Evolutionary conservation across 37 sponge, comb jelly and placozoan genomes (phyloP).

Genomic region (Beroe forskalii): DNA sequence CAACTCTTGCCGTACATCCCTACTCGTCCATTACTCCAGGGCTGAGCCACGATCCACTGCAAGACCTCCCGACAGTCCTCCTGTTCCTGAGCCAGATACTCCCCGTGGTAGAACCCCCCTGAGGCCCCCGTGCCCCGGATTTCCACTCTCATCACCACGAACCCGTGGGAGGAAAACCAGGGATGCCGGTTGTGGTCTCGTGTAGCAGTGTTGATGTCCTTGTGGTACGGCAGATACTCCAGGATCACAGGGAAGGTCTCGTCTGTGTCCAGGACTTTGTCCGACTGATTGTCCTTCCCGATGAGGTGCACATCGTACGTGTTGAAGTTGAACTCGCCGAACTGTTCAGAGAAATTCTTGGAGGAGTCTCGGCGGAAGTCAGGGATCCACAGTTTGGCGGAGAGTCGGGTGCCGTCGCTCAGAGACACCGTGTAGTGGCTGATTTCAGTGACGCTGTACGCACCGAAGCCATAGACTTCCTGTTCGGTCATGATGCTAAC

Average conservation of each 20-base stretch:
- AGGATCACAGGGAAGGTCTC: slow-evolving; percentile 57
- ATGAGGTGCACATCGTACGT: not conserved
- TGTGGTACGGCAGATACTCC: slow-evolving; percentile 59
- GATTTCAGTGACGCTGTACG: slow-evolving; percentile 33
- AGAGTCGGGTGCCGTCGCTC: not conserved
- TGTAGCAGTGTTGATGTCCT: slow-evolving; percentile 18
- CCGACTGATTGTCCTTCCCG: not conserved
- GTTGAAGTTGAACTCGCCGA: not conserved
- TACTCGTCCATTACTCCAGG: slow-evolving; percentile 43
- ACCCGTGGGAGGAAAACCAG: slow-evolving; percentile 63
- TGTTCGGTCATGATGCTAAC: not conserved
- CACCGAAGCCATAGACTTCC: slow-evolving; percentile 22
- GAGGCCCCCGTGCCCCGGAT: slow-evolving; percentile 30
- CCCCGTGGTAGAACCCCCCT: slow-evolving; percentile 28
- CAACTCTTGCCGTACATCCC: slow-evolving; percentile 65
- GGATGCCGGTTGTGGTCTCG: slow-evolving; percentile 37
- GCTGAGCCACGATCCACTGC: not conserved
- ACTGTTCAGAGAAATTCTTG: not conserved
- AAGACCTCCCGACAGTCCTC: slow-evolving; percentile 11
- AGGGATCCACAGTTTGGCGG: slow-evolving; percentile 10
- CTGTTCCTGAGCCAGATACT: slow-evolving; percentile 20
- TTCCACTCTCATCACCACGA: slow-evolving; percentile 34
- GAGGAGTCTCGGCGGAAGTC: not conserved
- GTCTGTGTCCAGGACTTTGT: not conserved
- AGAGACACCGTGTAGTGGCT: slow-evolving; percentile 4